Conservation (phyloP, 2,113 vertebrate species). For the Salminus brasiliensis region DNA sequence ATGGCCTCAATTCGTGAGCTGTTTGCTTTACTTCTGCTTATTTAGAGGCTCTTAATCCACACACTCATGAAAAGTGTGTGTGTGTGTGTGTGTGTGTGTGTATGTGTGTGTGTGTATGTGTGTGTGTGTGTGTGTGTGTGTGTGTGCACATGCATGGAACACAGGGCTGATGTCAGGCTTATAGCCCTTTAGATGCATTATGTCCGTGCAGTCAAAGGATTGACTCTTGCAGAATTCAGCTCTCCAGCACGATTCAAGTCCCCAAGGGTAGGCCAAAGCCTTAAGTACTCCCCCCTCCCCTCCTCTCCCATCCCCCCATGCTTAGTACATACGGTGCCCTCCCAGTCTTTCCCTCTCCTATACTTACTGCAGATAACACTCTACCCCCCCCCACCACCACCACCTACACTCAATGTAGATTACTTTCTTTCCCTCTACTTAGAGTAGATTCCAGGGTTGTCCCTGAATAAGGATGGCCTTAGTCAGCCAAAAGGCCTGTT, state of each 20-base stretch:
- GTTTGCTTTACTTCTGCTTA: constrained; percentile 8
- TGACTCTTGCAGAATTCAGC: constrained; percentile 3
- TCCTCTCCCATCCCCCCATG: constrained; percentile 34
- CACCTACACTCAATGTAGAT: constrained; percentile 47
- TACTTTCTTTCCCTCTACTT: not conserved
- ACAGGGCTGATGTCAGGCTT: not conserved
- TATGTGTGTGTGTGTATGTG: not conserved
- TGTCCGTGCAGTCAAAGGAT: constrained; percentile 22
- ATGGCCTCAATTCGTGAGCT: not conserved
- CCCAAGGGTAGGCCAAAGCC: not conserved
- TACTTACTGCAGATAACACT: not conserved
- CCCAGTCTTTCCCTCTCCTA: not conserved
- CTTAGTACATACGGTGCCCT: constrained; percentile 2
- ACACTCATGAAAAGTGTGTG: not conserved
- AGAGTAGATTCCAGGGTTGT: not conserved
- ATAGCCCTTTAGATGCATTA: constrained; percentile 5
- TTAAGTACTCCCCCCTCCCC: not conserved
- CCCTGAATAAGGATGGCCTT: not conserved
- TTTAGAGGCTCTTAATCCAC: not conserved
- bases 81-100: not conserved
- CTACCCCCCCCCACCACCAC: constrained; percentile 14
- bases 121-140: constrained; percentile 1
- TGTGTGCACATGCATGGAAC: not conserved
- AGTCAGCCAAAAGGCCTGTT: not conserved
- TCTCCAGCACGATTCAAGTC: constrained; percentile 18